phyloP scores from a whole-genome alignment of 2,113 vertebrate species.

The Nycticryphes semicollaris region DNA sequence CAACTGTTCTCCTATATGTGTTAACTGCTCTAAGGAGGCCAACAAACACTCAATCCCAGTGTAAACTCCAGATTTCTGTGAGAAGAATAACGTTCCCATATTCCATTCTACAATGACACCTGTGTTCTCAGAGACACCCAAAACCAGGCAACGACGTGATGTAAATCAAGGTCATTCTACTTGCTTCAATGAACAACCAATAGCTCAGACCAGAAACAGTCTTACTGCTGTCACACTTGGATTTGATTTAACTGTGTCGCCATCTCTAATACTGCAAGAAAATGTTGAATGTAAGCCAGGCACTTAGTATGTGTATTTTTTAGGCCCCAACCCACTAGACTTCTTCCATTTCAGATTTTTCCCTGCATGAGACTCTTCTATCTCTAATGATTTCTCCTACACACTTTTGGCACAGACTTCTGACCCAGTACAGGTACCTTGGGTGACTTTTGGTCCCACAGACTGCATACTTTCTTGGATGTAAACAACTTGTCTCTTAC shows the following conservation, averaged over 20 bases:
- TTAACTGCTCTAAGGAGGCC: neutral
- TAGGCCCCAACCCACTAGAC: neutral
- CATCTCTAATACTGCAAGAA: accelerated
- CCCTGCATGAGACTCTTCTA: neutral
- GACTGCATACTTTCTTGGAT: neutral
- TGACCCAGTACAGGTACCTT: neutral
- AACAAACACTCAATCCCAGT: neutral
- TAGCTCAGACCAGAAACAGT: neutral
- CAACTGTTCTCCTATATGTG: neutral
- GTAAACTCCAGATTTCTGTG: neutral
- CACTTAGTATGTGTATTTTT: neutral
- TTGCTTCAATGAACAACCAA: neutral
- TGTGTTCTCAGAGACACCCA: neutral
- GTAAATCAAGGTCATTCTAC: accelerated
- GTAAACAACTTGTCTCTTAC: neutral
- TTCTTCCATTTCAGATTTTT: neutral
- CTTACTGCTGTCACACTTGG: neutral
- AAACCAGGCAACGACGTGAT: neutral
- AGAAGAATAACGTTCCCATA: neutral
- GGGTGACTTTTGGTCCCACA: neutral
- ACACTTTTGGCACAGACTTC: neutral
- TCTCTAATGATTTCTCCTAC: neutral
- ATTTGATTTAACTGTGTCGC: neutral
- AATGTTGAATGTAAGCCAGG: too few species aligned
- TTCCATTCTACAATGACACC: neutral